These are phyloP conservation scores for Arge pagana DNA, from an alignment of 2,888 invertebrate genomes.

Conservation along the genomic window DNA sequence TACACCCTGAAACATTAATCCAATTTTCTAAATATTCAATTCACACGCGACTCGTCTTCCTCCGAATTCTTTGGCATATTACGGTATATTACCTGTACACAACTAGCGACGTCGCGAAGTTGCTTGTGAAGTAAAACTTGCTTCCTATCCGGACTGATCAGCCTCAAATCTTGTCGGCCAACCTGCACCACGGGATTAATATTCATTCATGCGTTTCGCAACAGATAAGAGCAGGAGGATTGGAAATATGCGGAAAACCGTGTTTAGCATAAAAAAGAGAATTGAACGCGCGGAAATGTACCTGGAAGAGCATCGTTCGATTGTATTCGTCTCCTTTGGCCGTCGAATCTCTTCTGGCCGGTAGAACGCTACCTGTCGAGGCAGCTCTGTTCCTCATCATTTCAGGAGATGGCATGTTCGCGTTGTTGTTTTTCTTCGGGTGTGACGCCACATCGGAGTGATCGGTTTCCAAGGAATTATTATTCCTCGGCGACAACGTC, in stretches of 20 bases:
- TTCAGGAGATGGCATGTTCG: conserved; percentile 47
- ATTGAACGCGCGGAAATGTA: conserved; percentile 53
- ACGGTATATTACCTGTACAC: conserved; percentile 78
- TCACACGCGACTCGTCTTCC: not conserved
- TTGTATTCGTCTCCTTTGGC: conserved; percentile 69
- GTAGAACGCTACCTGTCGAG: conserved; percentile 57
- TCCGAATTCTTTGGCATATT: no score
- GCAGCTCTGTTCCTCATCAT: conserved; percentile 58
- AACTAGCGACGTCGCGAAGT: conserved; percentile 86
- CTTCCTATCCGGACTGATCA: conserved; percentile 93
- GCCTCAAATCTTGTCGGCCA: conserved; percentile 81
- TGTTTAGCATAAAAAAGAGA: not conserved
- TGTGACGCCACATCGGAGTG: conserved; percentile 28
- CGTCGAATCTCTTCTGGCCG: conserved; percentile 47
- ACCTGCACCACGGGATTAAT: conserved; percentile 62
- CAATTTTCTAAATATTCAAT: not conserved
- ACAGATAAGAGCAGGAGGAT: not conserved
- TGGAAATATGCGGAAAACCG: no score
- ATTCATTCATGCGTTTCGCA: not conserved
- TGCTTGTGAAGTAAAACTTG: conserved; percentile 85
- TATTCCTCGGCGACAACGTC: conserved; percentile 40
- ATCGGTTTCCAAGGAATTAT: conserved; percentile 35
- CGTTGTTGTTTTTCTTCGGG: conserved; percentile 31
- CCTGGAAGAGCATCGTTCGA: conserved; percentile 90
- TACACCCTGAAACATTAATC: conserved; percentile 66